Evolutionary conservation across 2,888 invertebrate species (phyloP).

Genomic region (Caenorhabditis angaria): DNA sequence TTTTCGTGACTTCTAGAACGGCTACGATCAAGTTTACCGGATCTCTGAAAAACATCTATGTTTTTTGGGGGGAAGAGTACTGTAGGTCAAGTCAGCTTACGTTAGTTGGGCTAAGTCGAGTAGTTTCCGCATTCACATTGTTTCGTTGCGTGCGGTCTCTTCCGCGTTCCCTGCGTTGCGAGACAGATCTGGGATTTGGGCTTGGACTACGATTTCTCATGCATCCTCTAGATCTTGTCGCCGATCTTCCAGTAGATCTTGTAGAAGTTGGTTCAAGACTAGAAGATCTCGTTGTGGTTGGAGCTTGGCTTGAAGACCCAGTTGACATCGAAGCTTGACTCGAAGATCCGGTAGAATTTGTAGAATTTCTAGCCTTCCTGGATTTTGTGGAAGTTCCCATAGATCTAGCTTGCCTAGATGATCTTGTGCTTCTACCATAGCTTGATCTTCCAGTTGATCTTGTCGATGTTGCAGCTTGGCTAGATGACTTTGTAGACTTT

Average conservation of each 20-base stretch:
- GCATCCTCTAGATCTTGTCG: too few species aligned
- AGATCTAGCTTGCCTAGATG: neutral
- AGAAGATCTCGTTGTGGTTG: conserved; percentile 1
- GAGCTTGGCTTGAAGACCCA: conserved; percentile 8
- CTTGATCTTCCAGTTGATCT: too few species aligned
- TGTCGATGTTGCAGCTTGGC: too few species aligned
- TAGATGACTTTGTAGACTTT: neutral
- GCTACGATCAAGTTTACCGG: conserved; percentile 11
- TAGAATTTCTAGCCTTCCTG: neutral
- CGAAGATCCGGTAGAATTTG: neutral
- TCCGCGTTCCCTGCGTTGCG: neutral
- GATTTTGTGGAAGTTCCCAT: neutral
- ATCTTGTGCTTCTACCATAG: neutral
- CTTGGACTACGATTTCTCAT: too few species aligned
- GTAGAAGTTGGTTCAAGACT: conserved; percentile 3
- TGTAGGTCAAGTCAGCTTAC: conserved; percentile 11
- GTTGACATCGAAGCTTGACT: conserved; percentile 6
- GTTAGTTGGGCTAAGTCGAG: conserved; percentile 33
- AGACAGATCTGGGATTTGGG: too few species aligned
- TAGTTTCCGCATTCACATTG: neutral
- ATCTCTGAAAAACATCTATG: conserved; percentile 16
- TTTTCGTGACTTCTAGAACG: conserved; percentile 17
- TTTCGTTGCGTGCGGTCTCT: neutral
- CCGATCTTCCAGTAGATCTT: too few species aligned
- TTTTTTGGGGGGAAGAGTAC: neutral